Base-by-base conservation (phyloP, 2,888 invertebrate species). In the Drosophila koepferae region DNA sequence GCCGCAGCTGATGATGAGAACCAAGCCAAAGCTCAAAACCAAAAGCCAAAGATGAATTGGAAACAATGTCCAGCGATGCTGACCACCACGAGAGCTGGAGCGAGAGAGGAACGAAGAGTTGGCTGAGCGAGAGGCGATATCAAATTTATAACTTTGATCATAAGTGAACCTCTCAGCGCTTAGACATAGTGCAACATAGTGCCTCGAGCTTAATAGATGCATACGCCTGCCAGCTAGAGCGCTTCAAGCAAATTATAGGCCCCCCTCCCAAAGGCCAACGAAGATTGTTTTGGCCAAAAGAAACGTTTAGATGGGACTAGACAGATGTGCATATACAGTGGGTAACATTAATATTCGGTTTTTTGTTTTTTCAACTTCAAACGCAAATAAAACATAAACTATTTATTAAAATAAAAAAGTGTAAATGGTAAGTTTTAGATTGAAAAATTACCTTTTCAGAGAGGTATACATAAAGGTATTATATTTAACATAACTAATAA, bases 1-100 rank as follows among this genome's bases (percentile, higher is more conserved):
- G 79, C 70, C 55, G 48, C 73, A 63, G 53, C 49, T 54, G 56
- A 51, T 74, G 73, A 77, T 76, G 77, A 72, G 76, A 76, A 76
- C 77, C 46, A 48, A 70, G 63, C 69, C 40, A n/a, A 31, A 18
- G 20, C 59, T 18, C 7, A 38, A 9, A 16, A 28, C 23, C 12
- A n/a, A 12, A 12, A 41, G 43, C 48, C 40, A 20, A 63, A 38
- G 23, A 43, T 31, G 46, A 31, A 54, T 36, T 60, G 63, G 48
- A 56, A 65, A 31, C 51, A n/a, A 66, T 66, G 51, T 73, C 46
- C 59, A 63, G 28, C 36, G 40, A 28, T 28, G 63, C 48, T 77
- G 73, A 77, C 68, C 76, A 76, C 63, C 72, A 48, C 43, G 48
- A 62, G 20, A 5, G 28, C 6, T 6, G 3, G 0, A 28, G 28